Evolutionary conservation across 2,113 vertebrate species (phyloP), one percentile per base, ranked within the genome.

Genomic region (Sylvilagus bachmani): DNA sequence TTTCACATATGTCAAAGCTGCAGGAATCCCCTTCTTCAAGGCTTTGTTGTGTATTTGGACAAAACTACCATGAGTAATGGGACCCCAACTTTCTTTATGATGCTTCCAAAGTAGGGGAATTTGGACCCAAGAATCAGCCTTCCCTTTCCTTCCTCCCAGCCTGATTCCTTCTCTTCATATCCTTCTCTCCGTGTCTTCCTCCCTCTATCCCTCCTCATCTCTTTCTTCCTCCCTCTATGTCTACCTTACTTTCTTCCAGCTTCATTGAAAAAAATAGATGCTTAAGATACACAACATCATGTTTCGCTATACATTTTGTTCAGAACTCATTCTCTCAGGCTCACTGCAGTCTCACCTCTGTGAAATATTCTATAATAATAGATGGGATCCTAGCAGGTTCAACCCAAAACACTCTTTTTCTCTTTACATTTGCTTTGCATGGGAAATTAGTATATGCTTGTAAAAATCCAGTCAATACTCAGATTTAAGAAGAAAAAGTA

Each of bases 111-210:
- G 5, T 2, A 44, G 5, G 36, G 2, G n/a, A 78, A 27, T 2
- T 3, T 19, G 58, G 10, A 86, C 14, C 21, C n/a, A 21, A 44
- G 44, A 44, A 44, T 44, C 44, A 44, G 6, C 44, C 44, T 44
- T 44, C 7, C 6, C 44, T 80, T 33, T 25, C 64, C 38, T 64
- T 73, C 4, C 67, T 44, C 6, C 2, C 2, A 10, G 17, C 10
- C 17, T 31, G 10, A 1, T 49, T 9, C 31, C 36, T n/a, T 29
- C n/a, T 13, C 3, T 6, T 27, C 16, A 3, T 11, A 4, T 16
- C 16, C 44, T 0, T 55, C 10, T 7, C 4, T 8, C 13, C 4
- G 6, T 17, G 14, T 13, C 12, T 3, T 36, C 36, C 44, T 11
- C 10, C 17, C 2, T 55, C 29, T 31, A 0, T 10, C 3, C 31